Evolutionary conservation across 2,113 vertebrate genomes (phyloP), one percentile per base, ranked within the genome.

Genomic region (Chaetops frenatus): DNA sequence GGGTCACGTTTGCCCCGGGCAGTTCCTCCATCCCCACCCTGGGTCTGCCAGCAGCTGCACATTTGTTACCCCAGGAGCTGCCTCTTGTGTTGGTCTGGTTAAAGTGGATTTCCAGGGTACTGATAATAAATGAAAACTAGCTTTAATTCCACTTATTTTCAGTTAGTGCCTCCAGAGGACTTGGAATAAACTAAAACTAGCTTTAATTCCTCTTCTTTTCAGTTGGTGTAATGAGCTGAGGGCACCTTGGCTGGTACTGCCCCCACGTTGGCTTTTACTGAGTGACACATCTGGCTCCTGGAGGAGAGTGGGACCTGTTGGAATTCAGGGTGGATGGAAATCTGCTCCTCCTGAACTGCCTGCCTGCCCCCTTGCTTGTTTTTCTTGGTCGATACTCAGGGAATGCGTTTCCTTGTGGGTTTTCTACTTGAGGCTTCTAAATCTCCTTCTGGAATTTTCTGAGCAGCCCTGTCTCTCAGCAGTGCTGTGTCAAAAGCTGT

Each of bases 331-430:
- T 27, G n/a, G n/a, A 0, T 35, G 85, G 11, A 2, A 7, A 29
- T 14, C 47, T 60, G 45, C 35, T 8, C 24, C 48, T 33, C 5
- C 21, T 4, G 9, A 5, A 2, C 42, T 50, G 54, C 47, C 64
- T 9, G 47, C 24, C 44, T 66, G 44, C 44, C 50, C 29, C 14
- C 4, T 3, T 58, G 57, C 40, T 61, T 16, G 0, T n/a, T 8
- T 1, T 25, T 19, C 42, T 33, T 6, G 9, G 7, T 6, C 10
- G n/a, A 6, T 22, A 4, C 0, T 0, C 5, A 12, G 38, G 50
- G 60, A 54, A 44, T 23, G 17, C 1, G 3, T 45, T 82, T 65
- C 33, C 29, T n/a, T 19, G 27, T n/a, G 42, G 40, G 2, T 2
- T 40, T 54, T 70, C 85, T 8, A 8, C 22, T 44, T 13, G n/a